phyloP scores from a whole-genome alignment of 2,113 vertebrate species.

The Amblyornis subalaris region DNA sequence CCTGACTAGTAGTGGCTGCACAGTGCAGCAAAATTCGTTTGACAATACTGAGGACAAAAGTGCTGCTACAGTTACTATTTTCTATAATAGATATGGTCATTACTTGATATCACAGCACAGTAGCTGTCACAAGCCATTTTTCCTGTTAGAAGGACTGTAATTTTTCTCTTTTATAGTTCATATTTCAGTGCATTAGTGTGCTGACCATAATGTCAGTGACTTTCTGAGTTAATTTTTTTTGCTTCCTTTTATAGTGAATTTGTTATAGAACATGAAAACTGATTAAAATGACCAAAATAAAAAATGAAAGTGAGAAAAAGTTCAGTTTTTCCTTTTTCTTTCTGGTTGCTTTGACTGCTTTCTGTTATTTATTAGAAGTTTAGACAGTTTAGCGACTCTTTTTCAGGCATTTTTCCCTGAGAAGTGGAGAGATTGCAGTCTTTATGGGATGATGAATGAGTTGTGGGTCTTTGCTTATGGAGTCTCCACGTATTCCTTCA shows the following conservation, averaged over 20 bases:
- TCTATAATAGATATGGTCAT: slow-evolving; percentile 11
- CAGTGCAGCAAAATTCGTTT: background rate
- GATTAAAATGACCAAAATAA: background rate
- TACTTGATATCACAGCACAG: background rate
- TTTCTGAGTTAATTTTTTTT: slow-evolving; percentile 12
- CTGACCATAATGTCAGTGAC: background rate
- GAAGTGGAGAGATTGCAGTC: background rate
- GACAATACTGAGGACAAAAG: background rate
- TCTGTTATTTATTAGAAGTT: background rate
- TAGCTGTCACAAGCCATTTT: slow-evolving; percentile 29
- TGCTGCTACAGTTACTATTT: background rate
- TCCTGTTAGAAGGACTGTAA: background rate
- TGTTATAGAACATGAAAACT: background rate
- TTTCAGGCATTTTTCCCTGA: background rate
- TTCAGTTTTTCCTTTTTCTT: background rate
- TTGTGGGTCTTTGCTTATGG: background rate
- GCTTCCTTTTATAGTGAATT: background rate
- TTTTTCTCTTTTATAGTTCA: slow-evolving; percentile 41
- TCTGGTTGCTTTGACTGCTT: background rate
- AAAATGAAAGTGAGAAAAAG: background rate
- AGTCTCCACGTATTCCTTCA: rapidly evolving
- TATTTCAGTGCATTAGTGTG: slow-evolving; percentile 25
- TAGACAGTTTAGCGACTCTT: background rate
- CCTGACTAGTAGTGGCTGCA: background rate
- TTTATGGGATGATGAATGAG: background rate